Evolutionary conservation across 1,140 invertebrate genomes (phyloP), one percentile per base, ranked within the genome.

Genomic region (Temnothorax nylanderi): DNA sequence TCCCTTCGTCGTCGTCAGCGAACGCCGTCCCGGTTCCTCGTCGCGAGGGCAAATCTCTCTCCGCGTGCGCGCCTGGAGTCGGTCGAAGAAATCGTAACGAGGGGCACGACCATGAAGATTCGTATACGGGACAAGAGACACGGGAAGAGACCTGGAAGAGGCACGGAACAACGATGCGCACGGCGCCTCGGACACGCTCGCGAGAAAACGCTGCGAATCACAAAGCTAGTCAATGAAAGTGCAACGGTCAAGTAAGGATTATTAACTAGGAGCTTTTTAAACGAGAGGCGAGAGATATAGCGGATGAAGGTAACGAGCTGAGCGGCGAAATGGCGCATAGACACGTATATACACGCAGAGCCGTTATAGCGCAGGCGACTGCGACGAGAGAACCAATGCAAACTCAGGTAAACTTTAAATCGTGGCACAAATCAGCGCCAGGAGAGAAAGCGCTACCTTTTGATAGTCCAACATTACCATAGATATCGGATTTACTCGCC

Each of bases 151-250:
- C 49, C 37, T 26, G 72, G 37, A 72, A 44, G 56, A 41, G 21
- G 26, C 49, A 64, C 18, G 64, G 34, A 81, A 75, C 65, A 49
- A 69, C 65, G 65, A 49, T 21, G 80, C 88, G 65, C 77, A 71
- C 74, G 71, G 69, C 77, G 87, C 60, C 67, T 85, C 75, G 85
- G 77, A 64, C 51, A 77, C 58, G 72, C 84, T 87, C 89, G 89
- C 88, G 89, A 26, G 26, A 84, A 88, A 72, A 88, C 85, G 88
- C 84, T 85, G 82, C 74, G 81, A 92, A 93, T 91, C 93, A 95
- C 93, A 93, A 94, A 95, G 95, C 95, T 95, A 95, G 95, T 95
- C 94, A 95, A 95, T 95, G 92, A 95, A 95, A 95, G 94, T 95
- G 95, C 94, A 95, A 95, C 94, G 91, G 93, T 94, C 92, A 92